These are phyloP conservation scores for Ranitomeya imitator DNA, from an alignment of 2,113 vertebrate species.

Conservation along the genomic window DNA sequence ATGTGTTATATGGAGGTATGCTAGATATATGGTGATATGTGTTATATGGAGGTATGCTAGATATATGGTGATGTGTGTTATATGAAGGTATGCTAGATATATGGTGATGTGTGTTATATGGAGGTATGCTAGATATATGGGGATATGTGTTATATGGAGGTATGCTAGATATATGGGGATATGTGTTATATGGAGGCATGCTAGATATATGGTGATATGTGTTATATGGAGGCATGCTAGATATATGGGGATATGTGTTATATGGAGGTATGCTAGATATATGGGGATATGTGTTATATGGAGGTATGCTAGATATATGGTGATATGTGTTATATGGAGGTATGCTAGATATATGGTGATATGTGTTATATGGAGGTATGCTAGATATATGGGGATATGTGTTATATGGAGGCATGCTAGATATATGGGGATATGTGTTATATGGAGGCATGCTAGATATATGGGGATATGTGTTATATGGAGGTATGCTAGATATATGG, in stretches of 20 bases:
- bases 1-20: not conserved
- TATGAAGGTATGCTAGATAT: not conserved
- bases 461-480: not conserved
- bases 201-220: not conserved
- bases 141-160: not conserved
- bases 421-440: not conserved
- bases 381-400: not conserved
- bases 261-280: not conserved
- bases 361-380: not conserved
- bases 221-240: not conserved
- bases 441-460: not conserved
- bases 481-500: not conserved
- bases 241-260: not conserved
- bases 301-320: not conserved
- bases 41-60: not conserved
- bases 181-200: not conserved
- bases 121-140: not conserved
- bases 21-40: not conserved
- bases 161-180: not conserved
- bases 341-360: not conserved
- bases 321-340: not conserved
- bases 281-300: not conserved
- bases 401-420: not conserved
- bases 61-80: not conserved
- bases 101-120: not conserved